Percentiles rank a stretch among this genome's conserved stretches.
These are phyloP conservation scores for Phalacrocorax carbo DNA, from an alignment of 2,113 vertebrate genomes.

Conservation along the genomic window DNA sequence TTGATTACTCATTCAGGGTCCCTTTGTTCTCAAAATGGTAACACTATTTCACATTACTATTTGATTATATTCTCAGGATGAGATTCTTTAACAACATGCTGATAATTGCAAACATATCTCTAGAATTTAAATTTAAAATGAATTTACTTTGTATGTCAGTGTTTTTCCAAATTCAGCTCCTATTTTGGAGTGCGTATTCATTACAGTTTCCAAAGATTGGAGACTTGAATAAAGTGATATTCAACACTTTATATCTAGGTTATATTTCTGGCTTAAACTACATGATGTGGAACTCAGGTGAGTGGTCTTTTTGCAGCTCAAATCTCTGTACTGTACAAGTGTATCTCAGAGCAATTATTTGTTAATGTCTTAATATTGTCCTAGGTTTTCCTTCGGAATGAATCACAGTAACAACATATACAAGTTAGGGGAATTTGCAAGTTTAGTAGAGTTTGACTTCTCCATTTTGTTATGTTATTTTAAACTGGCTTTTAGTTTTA, in stretches of 20 bases:
- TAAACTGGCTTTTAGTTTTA: neutral
- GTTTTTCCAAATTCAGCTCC: constrained; percentile 65
- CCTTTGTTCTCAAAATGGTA: constrained; percentile 81
- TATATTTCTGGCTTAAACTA: neutral
- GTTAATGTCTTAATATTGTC: neutral
- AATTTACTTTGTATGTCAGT: constrained; percentile 73
- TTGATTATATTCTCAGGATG: constrained; percentile 81
- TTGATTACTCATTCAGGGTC: constrained; percentile 84
- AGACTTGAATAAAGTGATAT: neutral
- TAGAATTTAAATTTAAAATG: constrained; percentile 75
- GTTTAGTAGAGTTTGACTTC: neutral
- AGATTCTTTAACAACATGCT: constrained; percentile 75
- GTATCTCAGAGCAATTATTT: neutral
- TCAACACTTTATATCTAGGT: neutral
- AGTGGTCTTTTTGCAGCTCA: neutral
- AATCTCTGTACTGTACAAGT: neutral
- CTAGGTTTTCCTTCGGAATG: neutral
- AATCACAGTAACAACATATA: neutral
- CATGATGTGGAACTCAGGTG: neutral
- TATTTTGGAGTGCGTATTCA: constrained; percentile 47
- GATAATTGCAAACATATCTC: constrained; percentile 76
- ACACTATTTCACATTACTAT: constrained; percentile 77
- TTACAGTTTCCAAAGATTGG: constrained; percentile 29
- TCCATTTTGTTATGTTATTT: neutral
- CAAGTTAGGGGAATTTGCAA: neutral